phyloP scores from a whole-genome alignment of 2,797 vertebrate species.

The Denticeps clupeoides region DNA sequence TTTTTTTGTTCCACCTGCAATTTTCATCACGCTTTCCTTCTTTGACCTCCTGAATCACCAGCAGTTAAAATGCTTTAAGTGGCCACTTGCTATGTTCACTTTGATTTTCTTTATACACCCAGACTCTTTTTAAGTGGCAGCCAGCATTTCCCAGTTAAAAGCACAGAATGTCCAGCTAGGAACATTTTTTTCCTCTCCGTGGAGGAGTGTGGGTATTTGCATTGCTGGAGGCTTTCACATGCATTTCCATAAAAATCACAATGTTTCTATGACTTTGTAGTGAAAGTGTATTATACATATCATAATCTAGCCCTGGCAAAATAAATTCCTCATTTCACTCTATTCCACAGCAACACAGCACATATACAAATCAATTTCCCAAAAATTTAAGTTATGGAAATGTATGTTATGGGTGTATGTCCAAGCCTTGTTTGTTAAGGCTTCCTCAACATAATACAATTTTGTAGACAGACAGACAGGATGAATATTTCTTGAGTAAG shows the following conservation, averaged over 20 bases:
- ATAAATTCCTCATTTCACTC: too few species aligned
- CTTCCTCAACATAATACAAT: too few species aligned
- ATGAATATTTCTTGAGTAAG: too few species aligned
- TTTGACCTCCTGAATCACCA: not conserved
- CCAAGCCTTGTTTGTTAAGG: too few species aligned
- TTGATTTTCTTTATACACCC: not conserved
- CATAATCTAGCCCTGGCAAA: too few species aligned
- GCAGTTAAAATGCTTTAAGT: slow-evolving; percentile 2
- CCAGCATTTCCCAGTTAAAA: not conserved
- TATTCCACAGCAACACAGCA: too few species aligned
- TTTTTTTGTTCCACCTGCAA: slow-evolving; percentile 36
- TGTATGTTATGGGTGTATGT: too few species aligned
- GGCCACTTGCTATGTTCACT: not conserved
- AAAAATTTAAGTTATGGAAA: too few species aligned
- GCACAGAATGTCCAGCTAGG: not conserved
- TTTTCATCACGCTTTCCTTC: slow-evolving; percentile 27
- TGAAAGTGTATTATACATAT: too few species aligned
- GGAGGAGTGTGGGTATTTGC: not conserved
- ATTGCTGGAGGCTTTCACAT: not conserved
- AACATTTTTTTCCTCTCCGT: not conserved
- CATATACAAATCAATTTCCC: too few species aligned
- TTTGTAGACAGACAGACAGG: too few species aligned
- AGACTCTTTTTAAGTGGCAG: not conserved
- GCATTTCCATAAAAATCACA: not conserved
- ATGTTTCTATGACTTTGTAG: not conserved